Evolutionary conservation across 2,797 vertebrate species (phyloP).

Genomic region (Cheirogaleus major): DNA sequence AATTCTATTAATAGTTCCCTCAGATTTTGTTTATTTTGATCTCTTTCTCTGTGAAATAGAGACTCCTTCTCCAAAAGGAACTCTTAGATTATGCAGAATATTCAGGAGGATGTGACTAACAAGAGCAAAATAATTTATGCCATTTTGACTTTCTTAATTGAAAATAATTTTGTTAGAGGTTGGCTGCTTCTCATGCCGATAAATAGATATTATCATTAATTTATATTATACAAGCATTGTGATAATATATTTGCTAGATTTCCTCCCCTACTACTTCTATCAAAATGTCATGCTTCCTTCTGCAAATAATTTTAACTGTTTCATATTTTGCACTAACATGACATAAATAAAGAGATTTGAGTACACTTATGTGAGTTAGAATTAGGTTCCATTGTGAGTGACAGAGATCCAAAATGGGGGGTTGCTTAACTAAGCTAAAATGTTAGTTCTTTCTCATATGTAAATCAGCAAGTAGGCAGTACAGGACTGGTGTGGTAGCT

Average conservation of each 20-base stretch:
- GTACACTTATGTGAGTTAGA: slow-evolving; percentile 72
- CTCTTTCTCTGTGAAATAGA: neutral
- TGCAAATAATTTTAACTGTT: slow-evolving; percentile 47
- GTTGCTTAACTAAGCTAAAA: neutral
- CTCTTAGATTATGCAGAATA: neutral
- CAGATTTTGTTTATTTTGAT: neutral
- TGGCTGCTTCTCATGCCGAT: slow-evolving; percentile 26
- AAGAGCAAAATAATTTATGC: neutral
- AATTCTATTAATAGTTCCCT: neutral
- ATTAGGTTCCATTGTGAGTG: neutral
- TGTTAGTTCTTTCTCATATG: neutral
- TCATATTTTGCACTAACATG: slow-evolving; percentile 61
- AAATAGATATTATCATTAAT: slow-evolving; percentile 49
- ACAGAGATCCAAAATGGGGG: neutral
- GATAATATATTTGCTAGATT: slow-evolving; percentile 55
- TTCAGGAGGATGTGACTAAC: neutral
- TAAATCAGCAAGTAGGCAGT: neutral
- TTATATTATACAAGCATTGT: slow-evolving; percentile 15
- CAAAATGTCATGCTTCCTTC: slow-evolving; percentile 64
- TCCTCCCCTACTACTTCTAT: slow-evolving; percentile 60
- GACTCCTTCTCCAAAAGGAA: neutral
- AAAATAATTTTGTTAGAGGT: neutral
- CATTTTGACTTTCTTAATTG: neutral
- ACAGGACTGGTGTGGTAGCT: neutral
- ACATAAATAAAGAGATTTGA: slow-evolving; percentile 53